phyloP scores from a whole-genome alignment of 2,113 vertebrate genomes.

The Shinisaurus crocodilurus region DNA sequence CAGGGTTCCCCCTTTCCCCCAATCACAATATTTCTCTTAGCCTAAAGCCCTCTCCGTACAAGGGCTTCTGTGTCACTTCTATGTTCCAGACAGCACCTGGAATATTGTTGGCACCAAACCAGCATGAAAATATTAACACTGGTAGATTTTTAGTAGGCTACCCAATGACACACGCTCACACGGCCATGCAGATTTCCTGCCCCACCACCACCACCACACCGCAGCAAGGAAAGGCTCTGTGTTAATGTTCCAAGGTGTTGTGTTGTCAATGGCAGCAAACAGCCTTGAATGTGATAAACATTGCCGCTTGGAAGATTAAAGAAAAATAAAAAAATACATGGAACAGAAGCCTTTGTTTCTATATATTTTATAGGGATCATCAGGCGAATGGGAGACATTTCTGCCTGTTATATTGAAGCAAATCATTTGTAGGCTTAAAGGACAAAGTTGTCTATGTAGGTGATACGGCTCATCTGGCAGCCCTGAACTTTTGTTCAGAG shows the following conservation, averaged over 20 bases:
- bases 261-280: background rate
- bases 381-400: background rate
- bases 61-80: too few relatives aligned
- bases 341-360: background rate
- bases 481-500: conserved; percentile 64
- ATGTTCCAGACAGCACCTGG: background rate
- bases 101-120: background rate
- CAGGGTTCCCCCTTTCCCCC: too few relatives aligned
- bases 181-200: background rate
- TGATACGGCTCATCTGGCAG: conserved; percentile 57
- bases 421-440: conserved; percentile 27
- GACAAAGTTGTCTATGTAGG: conserved; percentile 63
- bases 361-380: background rate
- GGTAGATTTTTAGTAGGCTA: background rate
- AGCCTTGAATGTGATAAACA: background rate
- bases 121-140: background rate
- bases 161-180: background rate
- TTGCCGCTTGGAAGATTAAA: fast-evolving
- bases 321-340: background rate
- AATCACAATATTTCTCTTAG: background rate
- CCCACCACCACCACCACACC: background rate
- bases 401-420: background rate
- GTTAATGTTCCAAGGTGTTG: background rate
- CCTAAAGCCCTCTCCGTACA: background rate
- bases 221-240: background rate